phyloP scores from a whole-genome alignment of 1,140 invertebrate species.

The Penaeus indicus region DNA sequence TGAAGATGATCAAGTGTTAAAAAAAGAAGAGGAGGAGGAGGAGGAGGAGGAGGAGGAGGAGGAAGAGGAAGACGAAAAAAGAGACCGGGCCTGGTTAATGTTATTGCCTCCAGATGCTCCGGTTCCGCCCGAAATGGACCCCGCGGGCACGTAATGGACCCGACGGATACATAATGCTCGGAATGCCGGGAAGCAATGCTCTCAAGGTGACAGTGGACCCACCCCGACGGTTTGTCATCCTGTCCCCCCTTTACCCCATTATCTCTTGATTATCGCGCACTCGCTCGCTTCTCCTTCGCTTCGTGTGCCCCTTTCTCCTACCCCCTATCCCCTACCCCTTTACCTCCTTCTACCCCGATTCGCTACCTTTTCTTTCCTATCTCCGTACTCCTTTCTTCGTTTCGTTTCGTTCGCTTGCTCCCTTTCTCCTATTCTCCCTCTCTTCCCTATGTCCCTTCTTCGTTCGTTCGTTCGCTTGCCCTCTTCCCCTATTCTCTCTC shows the following conservation, averaged over 20 bases:
- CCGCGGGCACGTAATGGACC: slow-evolving; percentile 44
- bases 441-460: neutral
- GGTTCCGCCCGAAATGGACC: slow-evolving; percentile 51
- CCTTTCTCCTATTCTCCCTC: slow-evolving; percentile 3
- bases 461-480: neutral
- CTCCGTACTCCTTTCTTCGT: neutral
- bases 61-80: too few species aligned
- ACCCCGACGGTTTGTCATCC: slow-evolving; percentile 47
- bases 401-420: neutral
- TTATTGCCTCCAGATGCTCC: slow-evolving; percentile 56
- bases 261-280: slow-evolving; percentile 23
- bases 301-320: neutral
- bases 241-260: slow-evolving; percentile 41
- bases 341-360: neutral
- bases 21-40: too few species aligned
- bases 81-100: slow-evolving; percentile 45
- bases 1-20: too few species aligned
- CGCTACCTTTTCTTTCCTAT: neutral
- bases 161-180: slow-evolving; percentile 53
- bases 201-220: slow-evolving; percentile 51
- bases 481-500: neutral
- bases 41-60: too few species aligned
- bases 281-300: slow-evolving; percentile 16
- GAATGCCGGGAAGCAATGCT: slow-evolving; percentile 44
- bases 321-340: neutral